Evolutionary conservation across 2,797 vertebrate genomes (phyloP).

Genomic region (Paguma larvata): DNA sequence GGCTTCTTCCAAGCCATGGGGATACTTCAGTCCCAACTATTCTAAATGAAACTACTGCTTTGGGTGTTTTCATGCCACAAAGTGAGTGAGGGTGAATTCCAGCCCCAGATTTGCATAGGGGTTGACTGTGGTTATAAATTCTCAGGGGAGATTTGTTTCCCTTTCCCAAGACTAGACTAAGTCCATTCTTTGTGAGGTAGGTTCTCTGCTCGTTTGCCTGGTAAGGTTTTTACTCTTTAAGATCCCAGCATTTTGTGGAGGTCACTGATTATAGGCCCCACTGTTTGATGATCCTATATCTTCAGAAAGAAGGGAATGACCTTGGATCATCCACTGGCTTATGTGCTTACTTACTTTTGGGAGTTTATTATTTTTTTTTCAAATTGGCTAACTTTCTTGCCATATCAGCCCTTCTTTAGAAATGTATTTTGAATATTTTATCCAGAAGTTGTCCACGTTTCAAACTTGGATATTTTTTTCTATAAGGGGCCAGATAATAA

Average conservation of each 20-base stretch:
- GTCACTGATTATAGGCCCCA: not conserved
- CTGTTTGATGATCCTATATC: not conserved
- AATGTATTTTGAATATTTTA: not conserved
- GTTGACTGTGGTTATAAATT: not conserved
- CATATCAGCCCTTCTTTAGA: not conserved
- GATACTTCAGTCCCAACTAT: not conserved
- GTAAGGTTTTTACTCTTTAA: not conserved
- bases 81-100: not conserved
- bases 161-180: not conserved
- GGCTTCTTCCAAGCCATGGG: not conserved
- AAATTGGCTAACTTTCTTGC: not conserved
- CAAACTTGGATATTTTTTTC: not conserved
- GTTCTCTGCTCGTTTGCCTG: not conserved
- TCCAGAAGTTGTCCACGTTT: not conserved
- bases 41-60: slow-evolving; percentile 29
- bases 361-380: not conserved
- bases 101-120: not conserved
- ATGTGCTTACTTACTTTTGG: not conserved
- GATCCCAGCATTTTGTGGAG: not conserved
- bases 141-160: not conserved
- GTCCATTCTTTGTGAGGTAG: not conserved
- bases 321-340: not conserved
- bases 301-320: not conserved
- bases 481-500: not conserved
- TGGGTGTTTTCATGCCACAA: not conserved